Evolutionary conservation across 2,888 invertebrate genomes (phyloP).

Genomic region (Orgyia antiqua): DNA sequence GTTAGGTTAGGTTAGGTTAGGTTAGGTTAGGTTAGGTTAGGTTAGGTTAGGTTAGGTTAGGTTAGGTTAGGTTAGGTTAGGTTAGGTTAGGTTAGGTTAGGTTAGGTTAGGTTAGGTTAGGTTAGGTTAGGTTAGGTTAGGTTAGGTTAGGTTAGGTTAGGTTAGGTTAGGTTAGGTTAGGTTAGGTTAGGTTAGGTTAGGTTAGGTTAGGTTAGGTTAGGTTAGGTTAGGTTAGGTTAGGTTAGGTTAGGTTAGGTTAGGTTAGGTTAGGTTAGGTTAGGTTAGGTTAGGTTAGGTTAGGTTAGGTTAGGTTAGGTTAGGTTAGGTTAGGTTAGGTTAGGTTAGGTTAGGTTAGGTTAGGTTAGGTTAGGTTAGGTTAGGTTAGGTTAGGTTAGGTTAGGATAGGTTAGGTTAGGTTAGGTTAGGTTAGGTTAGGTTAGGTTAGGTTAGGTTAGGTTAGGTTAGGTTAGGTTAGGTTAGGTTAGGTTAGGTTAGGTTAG

Average conservation of each 20-base stretch:
- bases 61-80: constrained; percentile 12
- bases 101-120: constrained; percentile 12
- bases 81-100: constrained; percentile 7
- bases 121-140: no score
- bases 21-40: constrained; percentile 12
- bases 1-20: constrained; percentile 10
- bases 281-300: no score
- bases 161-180: no score
- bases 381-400: constrained; percentile 28
- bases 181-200: constrained; percentile 8
- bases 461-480: constrained; percentile 25
- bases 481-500: constrained; percentile 25
- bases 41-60: constrained; percentile 11
- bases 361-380: constrained; percentile 26
- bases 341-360: constrained; percentile 22
- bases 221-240: constrained; percentile 17
- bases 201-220: constrained; percentile 15
- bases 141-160: no score
- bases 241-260: constrained; percentile 11
- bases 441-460: constrained; percentile 25
- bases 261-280: constrained; percentile 14
- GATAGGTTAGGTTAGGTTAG: constrained; percentile 27
- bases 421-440: constrained; percentile 28
- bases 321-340: constrained; percentile 16
- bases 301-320: constrained; percentile 12